Conservation (phyloP, 2,797 vertebrate genomes). For the Hemitrygon akajei region DNA sequence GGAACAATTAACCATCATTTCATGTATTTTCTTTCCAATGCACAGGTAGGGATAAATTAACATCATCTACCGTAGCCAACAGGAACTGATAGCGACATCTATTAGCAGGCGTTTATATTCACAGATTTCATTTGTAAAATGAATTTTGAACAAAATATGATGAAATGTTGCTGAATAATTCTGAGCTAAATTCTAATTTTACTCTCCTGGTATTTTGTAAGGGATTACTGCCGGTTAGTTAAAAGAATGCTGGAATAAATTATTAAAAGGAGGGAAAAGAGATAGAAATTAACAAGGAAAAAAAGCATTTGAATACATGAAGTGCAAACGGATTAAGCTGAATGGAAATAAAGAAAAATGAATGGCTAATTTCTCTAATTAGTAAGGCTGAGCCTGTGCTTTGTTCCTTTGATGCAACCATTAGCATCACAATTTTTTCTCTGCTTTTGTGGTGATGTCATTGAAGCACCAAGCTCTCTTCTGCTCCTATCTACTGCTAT, state of each 20-base stretch:
- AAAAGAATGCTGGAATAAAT: background rate
- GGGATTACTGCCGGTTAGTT: background rate
- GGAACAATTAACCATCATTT: constrained; percentile 29
- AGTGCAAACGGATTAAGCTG: constrained; percentile 3
- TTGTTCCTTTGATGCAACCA: constrained; percentile 22
- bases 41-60: constrained; percentile 30
- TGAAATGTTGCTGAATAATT: background rate
- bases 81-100: background rate
- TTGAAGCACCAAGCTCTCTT: background rate
- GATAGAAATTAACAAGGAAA: background rate
- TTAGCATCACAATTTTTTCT: constrained; percentile 23
- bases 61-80: background rate
- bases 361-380: constrained; percentile 35
- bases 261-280: background rate
- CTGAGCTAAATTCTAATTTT: background rate
- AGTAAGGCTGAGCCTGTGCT: background rate
- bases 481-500: background rate
- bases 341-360: constrained; percentile 35
- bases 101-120: background rate
- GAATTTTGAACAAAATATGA: constrained; percentile 2
- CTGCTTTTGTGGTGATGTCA: constrained; percentile 4
- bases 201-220: background rate
- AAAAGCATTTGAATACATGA: constrained; percentile 16
- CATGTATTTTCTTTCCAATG: constrained; percentile 21
- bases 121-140: background rate